A percentile compares a stretch with the other conserved stretches of the same genome.
Evolutionary conservation across 2,113 vertebrate species (phyloP).

Genomic region (Archocentrus centrarchus): DNA sequence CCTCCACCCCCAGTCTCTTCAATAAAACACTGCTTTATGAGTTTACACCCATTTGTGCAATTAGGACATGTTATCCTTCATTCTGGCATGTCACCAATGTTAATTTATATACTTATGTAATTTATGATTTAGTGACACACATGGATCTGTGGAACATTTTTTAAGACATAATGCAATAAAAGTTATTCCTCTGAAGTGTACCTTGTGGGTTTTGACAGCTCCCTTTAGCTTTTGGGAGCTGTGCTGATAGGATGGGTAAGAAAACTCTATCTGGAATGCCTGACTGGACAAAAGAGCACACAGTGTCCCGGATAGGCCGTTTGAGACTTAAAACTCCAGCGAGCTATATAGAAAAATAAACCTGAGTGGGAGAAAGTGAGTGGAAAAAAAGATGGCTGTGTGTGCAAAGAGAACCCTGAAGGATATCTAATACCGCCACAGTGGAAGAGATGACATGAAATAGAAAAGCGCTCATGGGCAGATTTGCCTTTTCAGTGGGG

Average conservation of each 20-base stretch:
- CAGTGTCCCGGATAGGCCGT: constrained; percentile 39
- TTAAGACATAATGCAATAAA: constrained; percentile 41
- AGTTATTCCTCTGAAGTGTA: constrained; percentile 48
- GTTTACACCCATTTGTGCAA: constrained; percentile 70
- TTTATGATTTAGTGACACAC: constrained; percentile 51
- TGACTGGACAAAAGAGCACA: constrained; percentile 50
- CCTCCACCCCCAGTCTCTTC: constrained; percentile 44
- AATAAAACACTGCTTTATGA: constrained; percentile 72
- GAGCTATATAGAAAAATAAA: constrained; percentile 30
- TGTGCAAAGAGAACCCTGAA: constrained; percentile 30
- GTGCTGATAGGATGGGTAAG: constrained; percentile 52
- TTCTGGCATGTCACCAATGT: constrained; percentile 34
- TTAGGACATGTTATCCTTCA: constrained; percentile 62
- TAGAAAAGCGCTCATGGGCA: constrained; percentile 59
- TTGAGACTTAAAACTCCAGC: constrained; percentile 28
- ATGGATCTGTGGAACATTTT: not conserved
- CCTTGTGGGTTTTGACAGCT: constrained; percentile 62
- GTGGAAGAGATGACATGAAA: constrained; percentile 58
- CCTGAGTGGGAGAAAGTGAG: constrained; percentile 10
- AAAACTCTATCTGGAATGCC: constrained; percentile 58
- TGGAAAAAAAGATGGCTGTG: not conserved
- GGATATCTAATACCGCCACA: constrained; percentile 48
- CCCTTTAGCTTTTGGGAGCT: constrained; percentile 39
- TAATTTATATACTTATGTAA: constrained; percentile 56
- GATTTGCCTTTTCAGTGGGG: constrained; percentile 51